These are phyloP conservation scores for Syngnathus rostellatus DNA, from an alignment of 2,797 vertebrate genomes.

Conservation along the genomic window DNA sequence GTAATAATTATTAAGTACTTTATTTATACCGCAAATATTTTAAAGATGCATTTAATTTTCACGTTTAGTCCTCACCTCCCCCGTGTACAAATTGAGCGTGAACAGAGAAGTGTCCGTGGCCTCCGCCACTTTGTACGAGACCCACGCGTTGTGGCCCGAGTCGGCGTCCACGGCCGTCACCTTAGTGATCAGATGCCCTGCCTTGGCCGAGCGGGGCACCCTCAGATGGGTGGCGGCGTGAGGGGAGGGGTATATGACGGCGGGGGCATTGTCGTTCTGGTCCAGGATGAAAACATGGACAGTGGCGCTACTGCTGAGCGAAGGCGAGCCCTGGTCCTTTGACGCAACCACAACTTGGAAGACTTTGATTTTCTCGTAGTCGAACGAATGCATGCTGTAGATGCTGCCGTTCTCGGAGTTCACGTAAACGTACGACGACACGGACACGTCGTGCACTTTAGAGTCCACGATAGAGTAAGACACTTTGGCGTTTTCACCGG, in stretches of 20 bases:
- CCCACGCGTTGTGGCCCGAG: slow-evolving; percentile 80
- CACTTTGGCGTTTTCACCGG: slow-evolving; percentile 51
- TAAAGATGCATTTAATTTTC: background rate
- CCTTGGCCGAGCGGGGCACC: slow-evolving; percentile 50
- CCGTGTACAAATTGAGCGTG: slow-evolving; percentile 72
- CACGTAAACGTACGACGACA: slow-evolving; percentile 76
- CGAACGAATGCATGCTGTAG: slow-evolving; percentile 70
- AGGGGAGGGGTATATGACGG: slow-evolving; percentile 65
- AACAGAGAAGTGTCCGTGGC: slow-evolving; percentile 67
- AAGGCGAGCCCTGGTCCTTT: slow-evolving; percentile 61
- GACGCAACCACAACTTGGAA: slow-evolving; percentile 63
- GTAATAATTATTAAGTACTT: too few relatives aligned
- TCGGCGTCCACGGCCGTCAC: slow-evolving; percentile 77
- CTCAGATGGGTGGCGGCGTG: slow-evolving; percentile 57
- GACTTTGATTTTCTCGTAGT: slow-evolving; percentile 67
- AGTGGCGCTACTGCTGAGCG: slow-evolving; percentile 58
- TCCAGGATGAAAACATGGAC: slow-evolving; percentile 67
- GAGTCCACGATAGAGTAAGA: slow-evolving; percentile 69
- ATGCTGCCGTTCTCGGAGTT: slow-evolving; percentile 78
- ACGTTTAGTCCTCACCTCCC: slow-evolving; percentile 74
- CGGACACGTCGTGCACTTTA: slow-evolving; percentile 62
- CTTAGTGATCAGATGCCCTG: slow-evolving; percentile 67
- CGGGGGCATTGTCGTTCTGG: slow-evolving; percentile 66
- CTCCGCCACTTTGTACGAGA: slow-evolving; percentile 72
- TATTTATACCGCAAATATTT: background rate